These are phyloP conservation scores for Lepisosteus oculatus DNA, from an alignment of 2,113 vertebrate species.

Conservation along the genomic window DNA sequence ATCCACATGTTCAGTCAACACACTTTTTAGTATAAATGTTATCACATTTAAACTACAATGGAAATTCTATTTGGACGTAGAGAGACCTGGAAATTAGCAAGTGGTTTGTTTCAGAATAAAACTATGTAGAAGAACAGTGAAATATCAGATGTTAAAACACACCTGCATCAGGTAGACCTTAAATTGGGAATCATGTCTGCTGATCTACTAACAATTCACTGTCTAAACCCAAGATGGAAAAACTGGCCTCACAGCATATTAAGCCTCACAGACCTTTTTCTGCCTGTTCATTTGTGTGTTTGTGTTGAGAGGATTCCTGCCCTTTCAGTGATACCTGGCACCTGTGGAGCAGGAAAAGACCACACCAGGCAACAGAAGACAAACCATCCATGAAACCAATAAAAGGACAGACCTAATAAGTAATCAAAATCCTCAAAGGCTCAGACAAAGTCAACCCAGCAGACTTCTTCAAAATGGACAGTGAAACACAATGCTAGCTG, in stretches of 20 bases:
- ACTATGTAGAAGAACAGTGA: too few species aligned
- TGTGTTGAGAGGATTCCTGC: constrained; percentile 30
- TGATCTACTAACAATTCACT: too few species aligned
- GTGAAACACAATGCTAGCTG: too few species aligned
- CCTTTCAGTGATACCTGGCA: constrained; percentile 22
- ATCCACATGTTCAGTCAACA: constrained; percentile 25
- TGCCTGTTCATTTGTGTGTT: constrained; percentile 34
- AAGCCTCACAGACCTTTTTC: constrained; percentile 33
- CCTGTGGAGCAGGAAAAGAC: constrained; percentile 15
- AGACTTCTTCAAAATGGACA: too few species aligned
- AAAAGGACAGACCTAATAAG: neutral
- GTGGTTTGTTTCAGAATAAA: too few species aligned
- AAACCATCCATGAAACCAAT: constrained; percentile 47
- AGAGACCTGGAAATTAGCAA: too few species aligned
- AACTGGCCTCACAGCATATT: too few species aligned
- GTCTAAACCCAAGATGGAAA: too few species aligned
- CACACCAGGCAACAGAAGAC: constrained; percentile 29
- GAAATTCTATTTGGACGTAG: neutral
- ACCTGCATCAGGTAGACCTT: too few species aligned
- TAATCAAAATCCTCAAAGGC: constrained; percentile 1
- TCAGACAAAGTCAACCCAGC: neutral
- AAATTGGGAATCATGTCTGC: too few species aligned
- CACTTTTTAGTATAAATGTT: constrained; percentile 31
- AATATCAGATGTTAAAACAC: too few species aligned
- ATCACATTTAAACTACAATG: constrained; percentile 26